These are phyloP conservation scores for Patiria pectinifera DNA, from an alignment of 53 echinoderm and acorn worm species.

Conservation along the genomic window DNA sequence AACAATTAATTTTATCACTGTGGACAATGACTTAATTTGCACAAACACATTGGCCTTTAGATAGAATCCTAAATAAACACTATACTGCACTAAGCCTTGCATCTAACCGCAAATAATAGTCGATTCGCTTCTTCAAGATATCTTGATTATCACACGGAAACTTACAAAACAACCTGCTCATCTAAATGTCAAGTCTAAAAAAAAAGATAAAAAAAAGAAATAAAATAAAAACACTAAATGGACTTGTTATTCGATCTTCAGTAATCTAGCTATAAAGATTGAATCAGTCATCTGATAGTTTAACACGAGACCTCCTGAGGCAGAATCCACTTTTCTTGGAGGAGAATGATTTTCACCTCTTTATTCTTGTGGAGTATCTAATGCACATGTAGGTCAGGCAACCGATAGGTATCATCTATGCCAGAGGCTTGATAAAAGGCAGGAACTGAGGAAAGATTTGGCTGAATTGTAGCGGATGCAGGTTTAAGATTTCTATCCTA, in stretches of 20 bases:
- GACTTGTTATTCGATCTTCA: not conserved
- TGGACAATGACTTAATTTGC: not conserved
- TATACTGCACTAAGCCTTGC: not conserved
- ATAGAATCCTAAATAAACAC: too few relatives aligned
- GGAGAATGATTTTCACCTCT: not conserved
- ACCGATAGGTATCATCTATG: not conserved
- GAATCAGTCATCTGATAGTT: not conserved
- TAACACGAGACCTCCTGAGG: not conserved
- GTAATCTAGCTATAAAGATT: not conserved
- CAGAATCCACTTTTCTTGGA: not conserved
- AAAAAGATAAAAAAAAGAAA: not conserved
- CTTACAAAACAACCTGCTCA: not conserved
- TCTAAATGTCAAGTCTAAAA: conserved; percentile 2
- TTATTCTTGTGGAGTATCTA: not conserved
- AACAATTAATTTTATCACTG: too few relatives aligned
- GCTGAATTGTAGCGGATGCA: conserved; percentile 17
- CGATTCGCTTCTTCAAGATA: not conserved
- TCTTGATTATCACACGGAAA: not conserved
- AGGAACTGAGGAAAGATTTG: conserved; percentile 1
- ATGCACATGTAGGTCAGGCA: not conserved
- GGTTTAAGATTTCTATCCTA: not conserved
- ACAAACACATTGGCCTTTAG: not conserved
- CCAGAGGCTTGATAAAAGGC: conserved; percentile 9
- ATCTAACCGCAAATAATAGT: not conserved
- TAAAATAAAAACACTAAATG: not conserved